Percentiles rank a stretch among this genome's conserved stretches.
phyloP scores from a whole-genome alignment of 2,888 invertebrate species.

The Pollenia angustigena region DNA sequence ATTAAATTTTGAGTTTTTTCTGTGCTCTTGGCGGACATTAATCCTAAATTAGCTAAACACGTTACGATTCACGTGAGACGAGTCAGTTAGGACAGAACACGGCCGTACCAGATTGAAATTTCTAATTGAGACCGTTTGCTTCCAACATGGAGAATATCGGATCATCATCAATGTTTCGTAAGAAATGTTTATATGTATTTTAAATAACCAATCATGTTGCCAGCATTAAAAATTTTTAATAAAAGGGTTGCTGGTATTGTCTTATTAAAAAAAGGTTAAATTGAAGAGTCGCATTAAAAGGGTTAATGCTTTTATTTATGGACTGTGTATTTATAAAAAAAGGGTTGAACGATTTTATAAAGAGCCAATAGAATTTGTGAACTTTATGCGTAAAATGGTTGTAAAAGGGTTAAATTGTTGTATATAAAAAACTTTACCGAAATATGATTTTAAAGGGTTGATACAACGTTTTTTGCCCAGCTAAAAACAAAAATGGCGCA shows the following conservation, averaged over 20 bases:
- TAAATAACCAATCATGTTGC: constrained; percentile 3
- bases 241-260: not conserved
- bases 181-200: not conserved
- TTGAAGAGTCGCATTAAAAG: not conserved
- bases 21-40: too few species aligned
- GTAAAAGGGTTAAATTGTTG: constrained; percentile 27
- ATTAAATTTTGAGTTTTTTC: too few species aligned
- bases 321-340: not conserved
- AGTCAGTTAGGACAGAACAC: too few species aligned
- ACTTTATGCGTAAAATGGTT: constrained; percentile 1
- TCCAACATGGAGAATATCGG: too few species aligned
- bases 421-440: not conserved
- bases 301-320: not conserved
- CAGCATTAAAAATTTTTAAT: not conserved
- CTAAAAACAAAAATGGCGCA: constrained; percentile 40
- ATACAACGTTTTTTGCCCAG: not conserved
- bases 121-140: too few species aligned
- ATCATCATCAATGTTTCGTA: too few species aligned
- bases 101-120: too few species aligned
- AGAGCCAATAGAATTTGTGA: constrained; percentile 42
- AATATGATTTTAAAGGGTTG: constrained; percentile 48
- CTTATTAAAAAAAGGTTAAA: not conserved
- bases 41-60: too few species aligned
- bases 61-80: too few species aligned
- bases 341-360: constrained; percentile 7